Evolutionary conservation across 2,888 invertebrate genomes (phyloP), one percentile per base, ranked within the genome.

Genomic region (Thecocarcelia acutangulata): DNA sequence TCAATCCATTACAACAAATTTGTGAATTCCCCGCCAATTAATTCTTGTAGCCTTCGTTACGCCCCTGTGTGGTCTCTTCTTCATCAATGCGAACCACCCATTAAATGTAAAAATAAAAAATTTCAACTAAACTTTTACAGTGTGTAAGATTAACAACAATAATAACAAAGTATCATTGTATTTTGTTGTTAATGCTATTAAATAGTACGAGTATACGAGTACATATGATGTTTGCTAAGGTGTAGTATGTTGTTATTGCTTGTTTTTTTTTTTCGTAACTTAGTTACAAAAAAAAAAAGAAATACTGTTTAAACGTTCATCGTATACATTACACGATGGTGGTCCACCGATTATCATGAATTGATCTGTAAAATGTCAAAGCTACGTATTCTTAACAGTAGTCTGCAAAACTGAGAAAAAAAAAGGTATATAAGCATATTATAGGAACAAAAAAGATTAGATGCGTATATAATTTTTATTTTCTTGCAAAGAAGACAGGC

Each of bases 291-390:
- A 54, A n/a, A 54, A 13, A 52, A 61, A 50, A 63, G 69, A 69
- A 74, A n/a, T n/a, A n/a, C n/a, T 73, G 48, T 42, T 64, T 40
- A 61, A 44, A 69, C 37, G 33, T 33, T 33, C 33, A 37, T 69
- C 63, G 81, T 82, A 82, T 82, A 82, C 75, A 83, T 83, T 79
- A 83, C 78, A 56, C 68, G 72, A 12, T 75, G 87, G 87, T 87
- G 88, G 88, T 87, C 87, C 87, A 80, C 68, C 87, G 88, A 88
- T 87, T 88, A 87, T 88, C 87, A 87, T 88, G 88, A 87, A 87
- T 88, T 88, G 87, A 87, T 87, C 87, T 87, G 87, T 87, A 87
- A 88, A 87, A 87, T 88, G 87, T 87, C 87, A 87, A 87, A 87
- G 87, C 87, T 86, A 87, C 86, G 61, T 70, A 76, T 61, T 72